Evolutionary conservation across 1,140 invertebrate species (phyloP).

Genomic region (Drosophila hydei): DNA sequence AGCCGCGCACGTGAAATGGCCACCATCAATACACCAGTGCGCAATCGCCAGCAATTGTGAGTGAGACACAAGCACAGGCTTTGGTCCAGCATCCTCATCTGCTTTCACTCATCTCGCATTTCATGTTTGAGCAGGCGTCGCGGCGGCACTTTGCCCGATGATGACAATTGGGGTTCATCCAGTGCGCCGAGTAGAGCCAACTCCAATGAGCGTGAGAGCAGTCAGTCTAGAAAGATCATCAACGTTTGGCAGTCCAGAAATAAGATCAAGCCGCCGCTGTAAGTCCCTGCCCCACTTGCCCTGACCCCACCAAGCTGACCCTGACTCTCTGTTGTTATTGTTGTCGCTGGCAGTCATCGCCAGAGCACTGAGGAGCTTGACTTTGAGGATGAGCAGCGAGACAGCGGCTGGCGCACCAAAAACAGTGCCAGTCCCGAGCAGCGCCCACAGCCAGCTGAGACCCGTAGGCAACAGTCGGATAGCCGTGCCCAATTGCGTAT

Average conservation of each 20-base stretch:
- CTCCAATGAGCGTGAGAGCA: constrained; percentile 67
- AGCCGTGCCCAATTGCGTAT: constrained; percentile 54
- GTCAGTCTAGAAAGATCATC: constrained; percentile 66
- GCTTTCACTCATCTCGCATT: constrained; percentile 35
- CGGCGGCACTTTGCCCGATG: constrained; percentile 53
- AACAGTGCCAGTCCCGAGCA: constrained; percentile 58
- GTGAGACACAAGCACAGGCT: constrained; percentile 25
- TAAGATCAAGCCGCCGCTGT: constrained; percentile 66
- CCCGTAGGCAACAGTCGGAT: constrained; percentile 35
- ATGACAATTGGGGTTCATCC: constrained; percentile 80
- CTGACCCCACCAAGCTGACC: neutral
- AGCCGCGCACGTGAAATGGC: constrained; percentile 63
- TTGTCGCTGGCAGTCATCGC: constrained; percentile 41
- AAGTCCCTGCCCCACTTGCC: constrained; percentile 35
- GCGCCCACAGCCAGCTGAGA: constrained; percentile 15
- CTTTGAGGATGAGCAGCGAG: constrained; percentile 60
- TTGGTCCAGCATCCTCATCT: constrained; percentile 1
- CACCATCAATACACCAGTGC: constrained; percentile 58
- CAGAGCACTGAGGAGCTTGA: constrained; percentile 73
- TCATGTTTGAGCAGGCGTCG: constrained; percentile 52
- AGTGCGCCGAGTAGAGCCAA: constrained; percentile 75
- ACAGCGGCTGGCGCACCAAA: constrained; percentile 60
- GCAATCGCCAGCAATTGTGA: constrained; percentile 73
- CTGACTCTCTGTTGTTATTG: constrained; percentile 4
- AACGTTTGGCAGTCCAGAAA: constrained; percentile 68